These are phyloP conservation scores for Sphaeridia pumilis DNA, from an alignment of 2,888 invertebrate species.

Conservation along the genomic window DNA sequence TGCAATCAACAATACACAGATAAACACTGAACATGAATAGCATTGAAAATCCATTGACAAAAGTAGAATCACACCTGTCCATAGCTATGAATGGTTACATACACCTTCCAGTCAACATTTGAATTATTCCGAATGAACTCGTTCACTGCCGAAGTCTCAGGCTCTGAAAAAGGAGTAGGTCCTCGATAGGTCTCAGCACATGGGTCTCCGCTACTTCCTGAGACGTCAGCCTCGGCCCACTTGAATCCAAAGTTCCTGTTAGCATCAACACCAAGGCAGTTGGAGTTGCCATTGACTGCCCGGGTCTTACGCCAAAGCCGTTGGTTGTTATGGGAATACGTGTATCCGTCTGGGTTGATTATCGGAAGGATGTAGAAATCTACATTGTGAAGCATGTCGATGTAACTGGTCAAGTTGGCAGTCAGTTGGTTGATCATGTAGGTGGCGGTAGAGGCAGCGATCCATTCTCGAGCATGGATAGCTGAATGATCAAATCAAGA, in stretches of 20 bases:
- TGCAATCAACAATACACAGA: not conserved
- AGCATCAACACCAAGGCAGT: slow-evolving; percentile 9
- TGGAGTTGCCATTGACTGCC: slow-evolving; percentile 22
- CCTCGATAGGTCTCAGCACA: slow-evolving; percentile 48
- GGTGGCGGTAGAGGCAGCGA: slow-evolving; percentile 16
- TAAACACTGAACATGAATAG: not conserved
- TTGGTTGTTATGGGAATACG: slow-evolving; percentile 5
- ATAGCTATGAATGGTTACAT: slow-evolving; percentile 12
- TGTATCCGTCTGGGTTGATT: slow-evolving; percentile 62
- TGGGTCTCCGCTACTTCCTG: slow-evolving; percentile 5
- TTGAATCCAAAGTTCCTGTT: slow-evolving; percentile 15
- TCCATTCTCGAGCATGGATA: slow-evolving; percentile 76
- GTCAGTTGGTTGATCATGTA: slow-evolving; percentile 39
- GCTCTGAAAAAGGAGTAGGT: slow-evolving; percentile 59
- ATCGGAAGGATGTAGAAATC: slow-evolving; percentile 64
- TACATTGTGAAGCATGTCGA: slow-evolving; percentile 38
- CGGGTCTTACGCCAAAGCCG: slow-evolving; percentile 70
- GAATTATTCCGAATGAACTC: slow-evolving; percentile 36
- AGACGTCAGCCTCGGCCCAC: slow-evolving; percentile 4
- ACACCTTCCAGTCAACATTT: slow-evolving; percentile 4
- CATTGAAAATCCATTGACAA: not conserved
- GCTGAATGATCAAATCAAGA: slow-evolving; percentile 37
- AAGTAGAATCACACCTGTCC: slow-evolving; percentile 2
- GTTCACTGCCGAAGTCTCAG: slow-evolving; percentile 57
- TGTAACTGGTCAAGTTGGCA: slow-evolving; percentile 8